These are phyloP conservation scores for Neoitamus cyanurus DNA, from an alignment of 2,888 invertebrate genomes.

Conservation along the genomic window DNA sequence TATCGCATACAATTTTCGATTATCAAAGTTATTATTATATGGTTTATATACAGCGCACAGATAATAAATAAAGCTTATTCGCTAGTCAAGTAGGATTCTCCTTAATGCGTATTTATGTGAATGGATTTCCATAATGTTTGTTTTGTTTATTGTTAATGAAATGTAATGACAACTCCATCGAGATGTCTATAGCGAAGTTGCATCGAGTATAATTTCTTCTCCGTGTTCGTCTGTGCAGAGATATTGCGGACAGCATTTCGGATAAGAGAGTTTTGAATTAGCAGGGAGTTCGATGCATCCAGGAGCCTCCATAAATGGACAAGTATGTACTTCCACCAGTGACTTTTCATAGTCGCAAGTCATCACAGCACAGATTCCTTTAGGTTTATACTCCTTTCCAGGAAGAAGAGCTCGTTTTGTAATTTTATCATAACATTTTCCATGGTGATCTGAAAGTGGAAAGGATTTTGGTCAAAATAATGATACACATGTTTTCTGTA, in stretches of 20 bases:
- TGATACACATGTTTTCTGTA: too few species aligned
- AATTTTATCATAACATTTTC: slow-evolving; percentile 64
- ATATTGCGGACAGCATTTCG: slow-evolving; percentile 65
- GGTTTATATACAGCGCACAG: not conserved
- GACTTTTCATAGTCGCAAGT: slow-evolving; percentile 62
- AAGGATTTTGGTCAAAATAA: slow-evolving; percentile 12
- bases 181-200: slow-evolving; percentile 11
- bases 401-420: slow-evolving; percentile 63
- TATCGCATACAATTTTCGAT: slow-evolving; percentile 32
- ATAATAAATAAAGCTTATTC: slow-evolving; percentile 21
- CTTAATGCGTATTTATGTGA: too few species aligned
- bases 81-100: not conserved
- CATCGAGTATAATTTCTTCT: slow-evolving; percentile 60
- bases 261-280: slow-evolving; percentile 62
- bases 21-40: not conserved
- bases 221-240: slow-evolving; percentile 64
- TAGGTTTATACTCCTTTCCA: slow-evolving; percentile 64
- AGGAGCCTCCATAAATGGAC: slow-evolving; percentile 64
- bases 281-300: slow-evolving; percentile 64
- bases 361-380: slow-evolving; percentile 65
- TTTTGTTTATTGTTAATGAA: not conserved
- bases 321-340: slow-evolving; percentile 64
- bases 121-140: not conserved
- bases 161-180: not conserved
- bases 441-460: slow-evolving; percentile 61